Percentiles rank a stretch among this genome's conserved stretches.
These are phyloP conservation scores for Atherix ibis DNA, from an alignment of 2,888 invertebrate species.

Conservation along the genomic window DNA sequence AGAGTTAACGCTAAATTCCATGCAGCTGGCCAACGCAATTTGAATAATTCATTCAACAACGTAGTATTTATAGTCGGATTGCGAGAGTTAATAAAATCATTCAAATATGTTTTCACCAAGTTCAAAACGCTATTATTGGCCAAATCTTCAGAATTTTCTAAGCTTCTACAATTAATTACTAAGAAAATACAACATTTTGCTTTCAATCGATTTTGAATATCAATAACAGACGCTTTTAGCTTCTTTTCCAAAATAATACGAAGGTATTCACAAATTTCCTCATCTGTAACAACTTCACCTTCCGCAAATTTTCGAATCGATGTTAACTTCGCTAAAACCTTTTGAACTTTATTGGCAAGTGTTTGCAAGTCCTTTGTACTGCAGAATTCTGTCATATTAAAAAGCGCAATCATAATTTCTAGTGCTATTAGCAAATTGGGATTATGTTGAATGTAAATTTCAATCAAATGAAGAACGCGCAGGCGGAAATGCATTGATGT, in stretches of 20 bases:
- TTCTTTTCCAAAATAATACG: slow-evolving; percentile 21
- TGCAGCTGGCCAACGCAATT: slow-evolving; percentile 48
- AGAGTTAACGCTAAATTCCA: slow-evolving; percentile 42
- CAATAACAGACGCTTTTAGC: slow-evolving; percentile 14
- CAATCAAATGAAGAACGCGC: slow-evolving; percentile 57
- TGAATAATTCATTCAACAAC: slow-evolving; percentile 47
- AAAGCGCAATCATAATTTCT: slow-evolving; percentile 51
- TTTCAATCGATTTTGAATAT: slow-evolving; percentile 18
- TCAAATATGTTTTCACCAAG: slow-evolving; percentile 16
- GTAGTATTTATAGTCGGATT: slow-evolving; percentile 39
- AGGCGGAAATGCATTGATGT: slow-evolving; percentile 55
- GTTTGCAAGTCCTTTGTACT: slow-evolving; percentile 53
- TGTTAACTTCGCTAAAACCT: slow-evolving; percentile 19
- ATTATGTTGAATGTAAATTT: slow-evolving; percentile 48
- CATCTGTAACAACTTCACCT: slow-evolving; percentile 16
- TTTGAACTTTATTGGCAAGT: slow-evolving; percentile 43
- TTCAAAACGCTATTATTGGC: slow-evolving; percentile 9
- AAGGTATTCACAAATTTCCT: slow-evolving; percentile 18
- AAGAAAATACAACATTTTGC: slow-evolving; percentile 21
- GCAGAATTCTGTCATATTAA: slow-evolving; percentile 51
- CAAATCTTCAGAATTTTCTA: slow-evolving; percentile 6
- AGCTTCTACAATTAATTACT: slow-evolving; percentile 14
- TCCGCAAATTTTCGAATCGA: slow-evolving; percentile 14
- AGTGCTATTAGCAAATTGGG: slow-evolving; percentile 51
- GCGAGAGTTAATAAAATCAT: slow-evolving; percentile 21